Base-by-base conservation (phyloP, 2,113 vertebrate genomes). In the Recurvirostra avosetta region DNA sequence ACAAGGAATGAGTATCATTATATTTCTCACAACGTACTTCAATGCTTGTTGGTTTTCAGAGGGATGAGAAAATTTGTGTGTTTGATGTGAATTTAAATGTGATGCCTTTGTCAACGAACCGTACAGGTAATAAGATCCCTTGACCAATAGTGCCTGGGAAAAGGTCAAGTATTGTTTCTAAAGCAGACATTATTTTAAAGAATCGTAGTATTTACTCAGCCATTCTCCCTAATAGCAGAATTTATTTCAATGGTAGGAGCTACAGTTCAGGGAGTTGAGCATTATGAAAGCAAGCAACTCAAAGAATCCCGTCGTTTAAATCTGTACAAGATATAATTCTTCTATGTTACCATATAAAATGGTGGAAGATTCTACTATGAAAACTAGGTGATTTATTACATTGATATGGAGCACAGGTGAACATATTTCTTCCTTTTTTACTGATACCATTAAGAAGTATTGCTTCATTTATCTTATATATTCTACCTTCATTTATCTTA, bases 401-500 rank as follows among this genome's bases (percentile, higher is more conserved):
- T 81, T 52, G 73, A 92, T 95, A 92, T 76, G 56, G 74, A 96
- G 85, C 82, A 78, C 86, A 96, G 80, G 91, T 97, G 92, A 97
- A 88, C 70, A 90, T 96, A 97, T 95, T 97, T 97, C 92, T 97
- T 97, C 87, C 67, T 86, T 93, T 95, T 95, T 85, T 93, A 75
- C 53, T 96, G 95, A 92, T 95, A 92, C 79, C 72, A 97, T 97
- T 97, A 95, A 93, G 87, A 88, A 92, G n/a, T 94, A 97, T 96
- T 96, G 95, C 82, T 96, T 97, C 96, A 95, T 97, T 97, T 96
- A 93, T 97, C 89, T 96, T 97, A 93, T 79, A 85, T 85, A 88
- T 95, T 91, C 86, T 92, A 81, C 77, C 80, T 94, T 97, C 96
- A 97, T 96, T 96, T 96, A 81, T 94, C 95, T 96, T 95, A 75